A percentile compares a stretch with the other conserved stretches of the same genome.
phyloP scores from a whole-genome alignment of 2,797 vertebrate species.

The Aplochiton taeniatus region DNA sequence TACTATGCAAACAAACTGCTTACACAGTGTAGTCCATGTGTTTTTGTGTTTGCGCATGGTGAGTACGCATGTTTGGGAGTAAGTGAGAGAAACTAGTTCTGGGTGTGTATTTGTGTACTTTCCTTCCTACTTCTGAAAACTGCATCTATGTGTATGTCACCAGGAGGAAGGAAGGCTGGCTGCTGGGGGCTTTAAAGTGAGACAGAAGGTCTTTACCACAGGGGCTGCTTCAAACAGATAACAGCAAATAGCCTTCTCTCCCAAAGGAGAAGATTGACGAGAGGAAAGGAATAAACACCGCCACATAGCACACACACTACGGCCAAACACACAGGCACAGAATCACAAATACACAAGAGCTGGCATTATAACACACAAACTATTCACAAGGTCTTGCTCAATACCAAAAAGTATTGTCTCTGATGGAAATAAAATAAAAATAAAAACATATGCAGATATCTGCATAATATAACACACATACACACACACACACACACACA shows the following conservation, averaged over 20 bases:
- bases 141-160: no score
- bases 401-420: no score
- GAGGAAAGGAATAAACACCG: neutral
- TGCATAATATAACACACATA: neutral
- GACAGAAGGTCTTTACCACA: neutral
- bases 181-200: neutral
- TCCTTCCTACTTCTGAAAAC: neutral
- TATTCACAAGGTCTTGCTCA: no score
- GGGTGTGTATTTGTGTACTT: neutral
- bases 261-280: neutral
- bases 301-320: neutral
- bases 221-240: slow-evolving; percentile 17
- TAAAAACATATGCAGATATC: no score
- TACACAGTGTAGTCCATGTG: neutral
- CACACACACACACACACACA: slow-evolving; percentile 2
- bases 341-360: neutral
- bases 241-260: neutral
- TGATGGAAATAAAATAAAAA: no score
- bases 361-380: no score
- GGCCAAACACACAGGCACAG: neutral
- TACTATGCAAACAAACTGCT: neutral
- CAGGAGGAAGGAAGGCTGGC: slow-evolving; percentile 10
- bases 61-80: neutral
- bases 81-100: neutral
- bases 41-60: neutral